Conservation (phyloP, 2,113 vertebrate genomes). For the Nipponia nippon region DNA sequence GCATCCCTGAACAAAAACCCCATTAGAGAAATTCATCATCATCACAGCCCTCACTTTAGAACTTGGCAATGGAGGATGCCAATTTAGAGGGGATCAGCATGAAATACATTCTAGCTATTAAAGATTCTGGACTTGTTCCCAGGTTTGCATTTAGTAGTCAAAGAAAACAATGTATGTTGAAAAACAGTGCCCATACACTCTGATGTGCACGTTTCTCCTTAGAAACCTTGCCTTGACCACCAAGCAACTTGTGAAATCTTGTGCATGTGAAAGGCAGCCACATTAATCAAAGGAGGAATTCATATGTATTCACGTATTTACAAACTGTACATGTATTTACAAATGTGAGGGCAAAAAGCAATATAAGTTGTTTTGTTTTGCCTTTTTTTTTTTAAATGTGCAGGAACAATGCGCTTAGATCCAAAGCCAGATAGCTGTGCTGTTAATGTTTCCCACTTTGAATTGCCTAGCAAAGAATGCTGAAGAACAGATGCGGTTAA, state of each 20-base stretch:
- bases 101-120: slow-evolving; percentile 17
- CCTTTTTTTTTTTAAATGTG: background rate
- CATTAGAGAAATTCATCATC: slow-evolving; percentile 19
- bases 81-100: slow-evolving; percentile 16
- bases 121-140: slow-evolving; percentile 21
- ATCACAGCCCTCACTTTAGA: background rate
- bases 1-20: background rate
- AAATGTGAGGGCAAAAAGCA: background rate
- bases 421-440: background rate
- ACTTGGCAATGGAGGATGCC: background rate
- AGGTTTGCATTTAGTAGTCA: slow-evolving; percentile 14
- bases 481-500: background rate
- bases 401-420: background rate
- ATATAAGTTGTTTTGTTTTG: background rate
- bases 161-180: background rate
- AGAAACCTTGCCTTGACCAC: background rate
- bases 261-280: background rate
- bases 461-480: background rate
- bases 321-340: background rate
- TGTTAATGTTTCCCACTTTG: background rate
- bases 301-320: background rate
- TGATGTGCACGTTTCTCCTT: background rate
- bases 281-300: background rate
- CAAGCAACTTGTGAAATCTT: background rate
- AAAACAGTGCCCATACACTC: background rate